Percentiles rank a stretch among this genome's conserved stretches.
These are phyloP conservation scores for Psilanteris sp. DNA, from an alignment of 1,140 invertebrate genomes.

Conservation along the genomic window DNA sequence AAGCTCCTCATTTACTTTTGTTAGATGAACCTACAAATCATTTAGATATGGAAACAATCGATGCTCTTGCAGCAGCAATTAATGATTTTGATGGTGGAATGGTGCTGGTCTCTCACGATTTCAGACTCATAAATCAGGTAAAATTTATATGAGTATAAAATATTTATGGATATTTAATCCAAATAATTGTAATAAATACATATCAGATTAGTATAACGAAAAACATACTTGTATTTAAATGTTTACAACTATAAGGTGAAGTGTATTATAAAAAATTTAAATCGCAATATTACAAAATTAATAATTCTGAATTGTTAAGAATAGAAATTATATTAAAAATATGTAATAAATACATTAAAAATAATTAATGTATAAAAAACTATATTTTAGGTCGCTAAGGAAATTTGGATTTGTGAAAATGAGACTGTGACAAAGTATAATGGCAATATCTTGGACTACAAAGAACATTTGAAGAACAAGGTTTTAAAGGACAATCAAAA, in stretches of 20 bases:
- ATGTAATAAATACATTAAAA: too few relatives aligned
- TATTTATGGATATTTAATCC: too few relatives aligned
- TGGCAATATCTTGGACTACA: conserved; percentile 97
- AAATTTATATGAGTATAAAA: conserved; percentile 43
- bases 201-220: too few relatives aligned
- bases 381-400: conserved; percentile 94
- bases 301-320: too few relatives aligned
- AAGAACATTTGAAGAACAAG: conserved; percentile 94
- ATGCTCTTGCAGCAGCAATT: conserved; percentile 97
- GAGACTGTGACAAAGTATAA: conserved; percentile 97
- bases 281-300: too few relatives aligned
- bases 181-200: too few relatives aligned
- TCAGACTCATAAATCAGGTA: conserved; percentile 98
- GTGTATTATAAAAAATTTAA: too few relatives aligned
- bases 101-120: conserved; percentile 98
- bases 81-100: conserved; percentile 99
- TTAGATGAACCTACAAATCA: conserved; percentile 99
- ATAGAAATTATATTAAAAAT: too few relatives aligned
- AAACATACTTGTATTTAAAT: too few relatives aligned
- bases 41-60: conserved; percentile 99
- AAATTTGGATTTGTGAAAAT: conserved; percentile 99
- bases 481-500: conserved; percentile 85
- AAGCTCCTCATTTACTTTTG: conserved; percentile 94
- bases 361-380: too few relatives aligned
- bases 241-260: too few relatives aligned